These are phyloP conservation scores for Drosophila robusta DNA, from an alignment of 2,888 invertebrate species.

Conservation along the genomic window DNA sequence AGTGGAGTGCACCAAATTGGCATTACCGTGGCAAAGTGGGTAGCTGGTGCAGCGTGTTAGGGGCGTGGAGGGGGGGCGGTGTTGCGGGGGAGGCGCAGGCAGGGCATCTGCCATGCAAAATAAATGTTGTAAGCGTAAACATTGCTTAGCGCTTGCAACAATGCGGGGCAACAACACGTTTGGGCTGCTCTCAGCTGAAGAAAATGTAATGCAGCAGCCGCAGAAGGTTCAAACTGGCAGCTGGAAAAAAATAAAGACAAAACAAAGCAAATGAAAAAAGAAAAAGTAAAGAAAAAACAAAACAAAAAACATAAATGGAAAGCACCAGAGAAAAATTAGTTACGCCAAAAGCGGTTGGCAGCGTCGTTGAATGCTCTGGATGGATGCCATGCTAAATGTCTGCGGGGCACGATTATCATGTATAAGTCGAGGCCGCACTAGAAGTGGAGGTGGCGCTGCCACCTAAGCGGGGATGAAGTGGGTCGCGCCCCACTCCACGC, in stretches of 20 bases:
- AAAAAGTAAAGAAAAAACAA: conserved; percentile 39
- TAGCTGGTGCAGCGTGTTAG: conserved; percentile 10
- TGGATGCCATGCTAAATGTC: conserved; percentile 74
- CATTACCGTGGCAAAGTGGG: conserved; percentile 60
- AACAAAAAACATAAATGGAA: conserved; percentile 49
- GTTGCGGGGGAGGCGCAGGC: background rate
- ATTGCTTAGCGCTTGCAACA: conserved; percentile 68
- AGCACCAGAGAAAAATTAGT: conserved; percentile 77
- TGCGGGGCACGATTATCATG: conserved; percentile 77
- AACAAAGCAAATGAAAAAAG: conserved; percentile 12
- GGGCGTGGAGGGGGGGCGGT: background rate
- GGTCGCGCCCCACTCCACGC: background rate
- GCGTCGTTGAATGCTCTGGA: conserved; percentile 48
- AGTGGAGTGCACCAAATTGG: conserved; percentile 76
- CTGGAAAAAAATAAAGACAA: conserved; percentile 14
- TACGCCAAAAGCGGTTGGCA: conserved; percentile 73
- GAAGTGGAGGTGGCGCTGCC: conserved; percentile 18
- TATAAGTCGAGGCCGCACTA: conserved; percentile 29
- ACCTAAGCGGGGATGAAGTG: conserved; percentile 3
- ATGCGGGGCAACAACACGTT: conserved; percentile 51
- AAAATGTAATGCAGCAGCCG: conserved; percentile 66
- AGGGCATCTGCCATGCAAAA: conserved; percentile 69
- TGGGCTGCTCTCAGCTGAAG: conserved; percentile 16
- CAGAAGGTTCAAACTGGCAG: conserved; percentile 37
- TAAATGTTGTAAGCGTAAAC: conserved; percentile 80